Evolutionary conservation across 2,113 vertebrate species (phyloP), one percentile per base, ranked within the genome.

Genomic region (Gracilinanus agilis): DNA sequence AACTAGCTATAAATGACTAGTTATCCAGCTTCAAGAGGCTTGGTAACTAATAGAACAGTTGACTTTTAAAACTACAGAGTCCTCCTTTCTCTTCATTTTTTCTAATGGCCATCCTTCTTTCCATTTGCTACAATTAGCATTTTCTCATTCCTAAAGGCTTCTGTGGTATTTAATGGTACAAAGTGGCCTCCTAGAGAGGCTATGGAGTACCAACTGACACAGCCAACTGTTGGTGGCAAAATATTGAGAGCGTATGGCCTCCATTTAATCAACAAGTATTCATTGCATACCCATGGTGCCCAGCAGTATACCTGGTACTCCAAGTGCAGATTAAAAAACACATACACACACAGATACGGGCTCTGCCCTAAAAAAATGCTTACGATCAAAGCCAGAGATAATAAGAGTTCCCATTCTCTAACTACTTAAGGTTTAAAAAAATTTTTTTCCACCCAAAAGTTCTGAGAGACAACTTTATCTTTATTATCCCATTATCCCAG

Each of bases 191-290:
- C 56, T 19, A 89, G 44, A 55, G 61, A 75, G 24, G 55, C 16
- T 49, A 23, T 24, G 40, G 16, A 44, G 23, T 44, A 44, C 53
- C 44, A 29, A 88, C 89, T 90, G 27, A 75, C 92, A 55, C 1
- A 2, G 21, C 93, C 88, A 67, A 90, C 94, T 90, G 3, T 75
- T 54, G 54, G 90, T 90, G 53, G 89, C 95, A 93, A 67, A 94
- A 88, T 49, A 58, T 44, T 75, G 10, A 89, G 75, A 58, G 44
- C 44, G 4, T 1, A 24, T 93, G 23, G 0, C 90, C 90, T 55
- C 61, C 44, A 90, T 94, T 58, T 92, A 93, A 44, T 19, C 53
- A 95, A 55, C 67, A 92, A 21, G 44, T 91, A 25, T 58, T 90
- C 67, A 53, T 21, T 53, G 53, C 8, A 1, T 54, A 44, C 0